Conservation (phyloP, 92 coral and sea anemone genomes). For the Ricordea florida region DNA sequence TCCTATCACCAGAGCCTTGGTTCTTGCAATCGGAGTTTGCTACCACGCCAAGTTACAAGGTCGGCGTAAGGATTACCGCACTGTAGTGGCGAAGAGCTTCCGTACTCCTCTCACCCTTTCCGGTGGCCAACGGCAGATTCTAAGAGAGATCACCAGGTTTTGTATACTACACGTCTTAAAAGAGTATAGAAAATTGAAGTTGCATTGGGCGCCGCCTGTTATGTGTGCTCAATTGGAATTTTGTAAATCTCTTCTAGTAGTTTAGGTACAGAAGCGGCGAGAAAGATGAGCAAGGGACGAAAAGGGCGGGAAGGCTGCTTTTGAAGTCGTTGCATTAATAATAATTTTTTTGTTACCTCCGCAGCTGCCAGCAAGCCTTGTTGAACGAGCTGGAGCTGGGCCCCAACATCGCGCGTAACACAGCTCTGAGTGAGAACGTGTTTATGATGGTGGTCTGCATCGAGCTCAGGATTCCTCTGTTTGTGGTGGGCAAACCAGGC, state of each 20-base stretch:
- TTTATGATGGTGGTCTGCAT: constrained; percentile 89
- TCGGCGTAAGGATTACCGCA: constrained; percentile 26
- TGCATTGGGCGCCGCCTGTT: too few species aligned
- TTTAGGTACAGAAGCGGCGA: too few species aligned
- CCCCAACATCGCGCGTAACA: constrained; percentile 82
- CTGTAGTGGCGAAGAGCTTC: constrained; percentile 21
- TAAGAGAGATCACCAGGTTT: constrained; percentile 48
- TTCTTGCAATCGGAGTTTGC: constrained; percentile 83
- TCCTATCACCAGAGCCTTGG: constrained; percentile 58
- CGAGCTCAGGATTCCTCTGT: constrained; percentile 83
- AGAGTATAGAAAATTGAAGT: not conserved
- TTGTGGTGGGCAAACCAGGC: constrained; percentile 85
- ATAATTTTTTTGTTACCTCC: not conserved
- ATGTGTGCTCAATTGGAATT: not conserved
- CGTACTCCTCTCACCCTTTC: constrained; percentile 12
- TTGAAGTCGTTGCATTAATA: not conserved
- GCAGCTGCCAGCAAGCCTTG: constrained; percentile 75
- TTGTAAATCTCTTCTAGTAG: not conserved
- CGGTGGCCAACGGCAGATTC: constrained; percentile 48
- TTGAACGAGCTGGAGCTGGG: constrained; percentile 65
- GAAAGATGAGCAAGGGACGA: too few species aligned
- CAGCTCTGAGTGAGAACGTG: constrained; percentile 79
- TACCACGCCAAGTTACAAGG: constrained; percentile 75
- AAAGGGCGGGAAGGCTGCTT: too few species aligned
- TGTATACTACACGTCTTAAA: not conserved